A percentile compares a stretch with the other conserved stretches of the same genome.
Evolutionary conservation across 2,888 invertebrate genomes (phyloP).

Genomic region (Leptinotarsa tumamoca): DNA sequence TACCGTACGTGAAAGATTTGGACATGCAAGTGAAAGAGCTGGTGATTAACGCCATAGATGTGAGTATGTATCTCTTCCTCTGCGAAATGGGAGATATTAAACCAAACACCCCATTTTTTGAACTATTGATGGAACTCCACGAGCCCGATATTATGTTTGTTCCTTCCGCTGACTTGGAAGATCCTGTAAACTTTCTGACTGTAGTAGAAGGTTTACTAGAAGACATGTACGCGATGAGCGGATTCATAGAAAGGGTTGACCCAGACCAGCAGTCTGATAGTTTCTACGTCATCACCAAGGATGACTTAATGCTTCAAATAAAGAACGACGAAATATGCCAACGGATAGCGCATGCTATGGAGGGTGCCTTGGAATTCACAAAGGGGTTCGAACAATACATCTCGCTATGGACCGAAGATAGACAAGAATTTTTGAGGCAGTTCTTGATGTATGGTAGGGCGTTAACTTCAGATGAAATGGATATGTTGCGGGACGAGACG

Average conservation of each 20-base stretch:
- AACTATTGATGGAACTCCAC: slow-evolving; percentile 79
- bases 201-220: slow-evolving; percentile 78
- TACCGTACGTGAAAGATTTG: slow-evolving; percentile 51
- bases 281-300: slow-evolving; percentile 69
- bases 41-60: slow-evolving; percentile 36
- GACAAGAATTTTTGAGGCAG: slow-evolving; percentile 78
- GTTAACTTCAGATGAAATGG: slow-evolving; percentile 79
- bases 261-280: slow-evolving; percentile 64
- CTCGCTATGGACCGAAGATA: slow-evolving; percentile 85
- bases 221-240: slow-evolving; percentile 82
- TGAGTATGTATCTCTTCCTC: slow-evolving; percentile 69
- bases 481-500: slow-evolving; percentile 65
- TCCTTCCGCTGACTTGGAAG: slow-evolving; percentile 78
- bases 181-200: slow-evolving; percentile 75
- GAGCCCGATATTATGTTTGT: slow-evolving; percentile 80
- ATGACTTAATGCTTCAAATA: slow-evolving; percentile 69
- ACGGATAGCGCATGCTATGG: slow-evolving; percentile 58
- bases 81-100: slow-evolving; percentile 68
- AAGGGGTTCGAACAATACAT: slow-evolving; percentile 75
- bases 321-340: slow-evolving; percentile 62
- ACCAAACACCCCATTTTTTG: slow-evolving; percentile 75
- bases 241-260: slow-evolving; percentile 76
- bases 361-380: slow-evolving; percentile 64
- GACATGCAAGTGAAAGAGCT: slow-evolving; percentile 65
- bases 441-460: slow-evolving; percentile 83